These are phyloP conservation scores for Artibeus jamaicensis DNA, from an alignment of 2,797 vertebrate species.

Conservation along the genomic window DNA sequence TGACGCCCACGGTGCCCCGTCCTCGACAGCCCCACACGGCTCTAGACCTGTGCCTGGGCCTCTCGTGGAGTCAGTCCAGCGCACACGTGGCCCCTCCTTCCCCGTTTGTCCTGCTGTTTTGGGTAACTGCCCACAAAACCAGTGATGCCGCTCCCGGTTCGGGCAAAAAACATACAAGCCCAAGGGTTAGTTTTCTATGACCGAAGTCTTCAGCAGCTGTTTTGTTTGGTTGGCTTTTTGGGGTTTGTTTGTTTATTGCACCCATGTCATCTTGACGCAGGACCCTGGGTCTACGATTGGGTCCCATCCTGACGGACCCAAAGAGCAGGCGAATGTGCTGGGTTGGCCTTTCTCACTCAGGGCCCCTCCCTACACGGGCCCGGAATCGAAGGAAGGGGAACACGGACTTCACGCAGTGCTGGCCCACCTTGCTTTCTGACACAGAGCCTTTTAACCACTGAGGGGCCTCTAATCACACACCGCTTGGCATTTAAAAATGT, in stretches of 20 bases:
- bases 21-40: neutral
- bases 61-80: rapidly evolving
- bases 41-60: too few species aligned
- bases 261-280: neutral
- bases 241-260: neutral
- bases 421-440: neutral
- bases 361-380: neutral
- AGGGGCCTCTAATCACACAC: neutral
- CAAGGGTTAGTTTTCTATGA: neutral
- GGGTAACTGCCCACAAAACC: neutral
- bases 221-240: too few species aligned
- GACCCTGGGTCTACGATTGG: neutral
- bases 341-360: neutral
- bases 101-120: rapidly evolving
- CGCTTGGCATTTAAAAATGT: neutral
- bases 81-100: too few species aligned
- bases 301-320: neutral
- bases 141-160: neutral
- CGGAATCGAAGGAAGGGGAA: neutral
- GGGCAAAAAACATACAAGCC: neutral
- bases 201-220: neutral
- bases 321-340: neutral
- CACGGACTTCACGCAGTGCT: too few species aligned
- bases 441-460: neutral
- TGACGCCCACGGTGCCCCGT: neutral